These are phyloP conservation scores for Vimba vimba DNA, from an alignment of 2,113 vertebrate species.

Conservation along the genomic window DNA sequence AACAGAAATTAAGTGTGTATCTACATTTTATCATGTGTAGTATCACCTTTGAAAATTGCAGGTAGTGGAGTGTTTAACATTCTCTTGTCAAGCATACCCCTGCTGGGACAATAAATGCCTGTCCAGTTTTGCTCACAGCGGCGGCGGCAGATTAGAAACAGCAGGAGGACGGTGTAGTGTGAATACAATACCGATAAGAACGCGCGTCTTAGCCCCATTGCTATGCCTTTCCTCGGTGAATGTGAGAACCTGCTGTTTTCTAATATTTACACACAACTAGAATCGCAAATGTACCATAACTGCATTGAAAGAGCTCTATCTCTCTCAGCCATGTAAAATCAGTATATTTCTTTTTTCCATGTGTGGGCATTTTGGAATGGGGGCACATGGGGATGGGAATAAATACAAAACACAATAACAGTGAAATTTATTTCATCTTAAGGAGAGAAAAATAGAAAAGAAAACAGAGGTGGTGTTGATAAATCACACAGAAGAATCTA, in stretches of 20 bases:
- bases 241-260: slow-evolving; percentile 94
- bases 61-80: slow-evolving; percentile 91
- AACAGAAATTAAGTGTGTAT: slow-evolving; percentile 76
- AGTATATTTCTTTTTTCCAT: slow-evolving; percentile 57
- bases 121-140: slow-evolving; percentile 97
- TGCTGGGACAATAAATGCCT: slow-evolving; percentile 98
- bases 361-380: slow-evolving; percentile 34
- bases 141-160: slow-evolving; percentile 98
- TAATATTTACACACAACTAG: slow-evolving; percentile 99
- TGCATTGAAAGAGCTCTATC: slow-evolving; percentile 64
- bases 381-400: slow-evolving; percentile 44
- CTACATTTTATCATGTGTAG: slow-evolving; percentile 83
- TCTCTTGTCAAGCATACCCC: slow-evolving; percentile 91
- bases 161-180: slow-evolving; percentile 86
- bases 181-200: slow-evolving; percentile 95
- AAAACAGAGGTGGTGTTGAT: slow-evolving; percentile 21
- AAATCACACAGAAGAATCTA: slow-evolving; percentile 14
- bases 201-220: slow-evolving; percentile 86
- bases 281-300: slow-evolving; percentile 84
- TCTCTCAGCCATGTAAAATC: slow-evolving; percentile 67
- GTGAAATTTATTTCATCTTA: slow-evolving; percentile 67
- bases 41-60: slow-evolving; percentile 89
- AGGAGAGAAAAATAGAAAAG: slow-evolving; percentile 13
- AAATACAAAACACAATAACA: slow-evolving; percentile 68
- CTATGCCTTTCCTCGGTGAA: slow-evolving; percentile 90